Conservation (phyloP, 2,888 invertebrate species). For the Oxyteleia sp. region DNA sequence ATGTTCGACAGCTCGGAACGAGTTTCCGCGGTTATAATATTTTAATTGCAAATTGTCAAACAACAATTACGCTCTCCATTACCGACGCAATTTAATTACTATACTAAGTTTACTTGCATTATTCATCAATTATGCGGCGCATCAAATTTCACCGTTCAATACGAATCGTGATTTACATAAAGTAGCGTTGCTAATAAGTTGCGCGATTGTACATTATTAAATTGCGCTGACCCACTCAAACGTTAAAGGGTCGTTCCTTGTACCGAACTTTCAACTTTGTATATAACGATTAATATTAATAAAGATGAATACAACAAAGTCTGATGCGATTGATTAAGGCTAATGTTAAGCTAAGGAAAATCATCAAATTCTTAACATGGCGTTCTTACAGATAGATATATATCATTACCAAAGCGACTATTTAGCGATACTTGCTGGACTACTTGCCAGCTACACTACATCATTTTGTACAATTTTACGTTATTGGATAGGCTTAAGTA, state of each 20-base stretch:
- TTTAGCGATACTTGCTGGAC: conserved; percentile 28
- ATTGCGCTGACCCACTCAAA: too few species aligned
- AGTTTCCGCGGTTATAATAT: conserved; percentile 13
- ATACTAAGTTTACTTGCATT: conserved; percentile 44
- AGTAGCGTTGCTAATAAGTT: conserved; percentile 43
- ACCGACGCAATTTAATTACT: conserved; percentile 50
- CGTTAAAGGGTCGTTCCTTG: too few species aligned
- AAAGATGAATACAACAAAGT: too few species aligned
- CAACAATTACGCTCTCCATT: conserved; percentile 30
- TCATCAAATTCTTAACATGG: conserved; percentile 45
- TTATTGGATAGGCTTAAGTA: conserved; percentile 39
- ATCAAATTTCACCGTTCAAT: conserved; percentile 50
- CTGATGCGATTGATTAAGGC: conserved; percentile 25
- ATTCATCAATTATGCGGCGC: conserved; percentile 43
- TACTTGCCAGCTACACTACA: conserved; percentile 21
- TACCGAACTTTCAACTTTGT: too few species aligned
- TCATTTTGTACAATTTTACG: conserved; percentile 53
- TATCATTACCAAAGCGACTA: conserved; percentile 30
- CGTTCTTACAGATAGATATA: conserved; percentile 29
- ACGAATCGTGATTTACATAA: conserved; percentile 52
- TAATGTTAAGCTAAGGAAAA: conserved; percentile 34
- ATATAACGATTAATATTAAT: too few species aligned
- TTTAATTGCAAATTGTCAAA: conserved; percentile 49
- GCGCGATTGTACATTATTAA: too few species aligned
- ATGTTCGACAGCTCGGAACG: conserved; percentile 5